These are phyloP conservation scores for Coecobrya sp. DNA, from an alignment of 2,888 invertebrate species.

Conservation along the genomic window DNA sequence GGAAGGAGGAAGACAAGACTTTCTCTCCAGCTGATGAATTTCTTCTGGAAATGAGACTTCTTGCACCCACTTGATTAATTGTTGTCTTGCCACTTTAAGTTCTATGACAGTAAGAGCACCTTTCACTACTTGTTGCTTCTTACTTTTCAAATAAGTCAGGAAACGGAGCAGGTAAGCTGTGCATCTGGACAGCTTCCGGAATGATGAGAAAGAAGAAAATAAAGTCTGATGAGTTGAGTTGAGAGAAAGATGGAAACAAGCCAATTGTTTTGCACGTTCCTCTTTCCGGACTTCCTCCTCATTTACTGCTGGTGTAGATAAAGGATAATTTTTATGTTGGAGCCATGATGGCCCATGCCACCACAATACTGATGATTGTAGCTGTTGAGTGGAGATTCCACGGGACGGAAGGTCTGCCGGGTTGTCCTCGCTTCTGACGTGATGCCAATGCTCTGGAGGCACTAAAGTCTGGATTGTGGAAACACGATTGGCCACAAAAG, in stretches of 20 bases:
- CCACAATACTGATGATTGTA: background rate
- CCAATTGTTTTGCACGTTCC: background rate
- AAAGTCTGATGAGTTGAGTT: background rate
- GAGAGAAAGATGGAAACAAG: background rate
- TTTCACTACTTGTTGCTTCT: too few relatives aligned
- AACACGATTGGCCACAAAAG: slow-evolving; percentile 86
- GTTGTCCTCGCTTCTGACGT: slow-evolving; percentile 86
- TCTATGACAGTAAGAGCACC: background rate
- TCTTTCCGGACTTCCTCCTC: background rate
- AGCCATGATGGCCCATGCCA: background rate
- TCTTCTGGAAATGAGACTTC: background rate
- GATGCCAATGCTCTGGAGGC: slow-evolving; percentile 81
- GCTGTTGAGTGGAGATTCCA: background rate
- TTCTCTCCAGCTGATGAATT: background rate
- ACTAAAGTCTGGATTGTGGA: slow-evolving; percentile 82
- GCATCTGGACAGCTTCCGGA: background rate
- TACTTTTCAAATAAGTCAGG: too few relatives aligned
- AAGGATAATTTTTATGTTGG: background rate
- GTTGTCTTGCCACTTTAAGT: background rate
- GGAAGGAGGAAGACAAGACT: background rate
- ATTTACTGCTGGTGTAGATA: background rate
- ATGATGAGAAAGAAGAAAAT: background rate
- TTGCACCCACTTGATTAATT: background rate
- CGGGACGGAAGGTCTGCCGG: slow-evolving; percentile 87
- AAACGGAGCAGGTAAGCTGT: background rate